These are phyloP conservation scores for Oegoconia quadripuncta DNA, from an alignment of 2,888 invertebrate species.

Conservation along the genomic window DNA sequence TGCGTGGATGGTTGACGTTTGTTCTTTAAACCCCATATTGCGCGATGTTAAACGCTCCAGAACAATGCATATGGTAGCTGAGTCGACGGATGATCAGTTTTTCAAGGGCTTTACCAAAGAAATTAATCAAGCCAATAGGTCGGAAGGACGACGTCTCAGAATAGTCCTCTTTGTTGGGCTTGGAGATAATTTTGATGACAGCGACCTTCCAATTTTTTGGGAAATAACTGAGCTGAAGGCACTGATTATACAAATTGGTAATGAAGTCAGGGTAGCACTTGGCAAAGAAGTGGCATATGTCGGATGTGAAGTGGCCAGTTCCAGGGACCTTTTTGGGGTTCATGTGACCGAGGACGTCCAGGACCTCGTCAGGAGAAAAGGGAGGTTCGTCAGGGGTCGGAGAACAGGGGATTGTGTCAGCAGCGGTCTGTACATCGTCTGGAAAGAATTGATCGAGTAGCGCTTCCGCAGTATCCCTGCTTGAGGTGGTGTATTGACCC, in stretches of 20 bases:
- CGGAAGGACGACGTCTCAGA: constrained; percentile 11
- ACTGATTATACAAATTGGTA: not conserved
- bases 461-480: constrained; percentile 8
- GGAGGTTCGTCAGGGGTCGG: constrained; percentile 14
- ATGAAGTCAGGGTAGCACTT: not conserved
- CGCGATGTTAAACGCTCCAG: too few species aligned
- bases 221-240: not conserved
- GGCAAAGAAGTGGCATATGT: constrained; percentile 14
- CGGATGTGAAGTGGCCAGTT: constrained; percentile 20
- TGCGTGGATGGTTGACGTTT: constrained; percentile 9
- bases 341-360: constrained; percentile 10
- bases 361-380: constrained; percentile 16
- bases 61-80: too few species aligned
- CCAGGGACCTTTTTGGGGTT: constrained; percentile 24
- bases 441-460: constrained; percentile 19
- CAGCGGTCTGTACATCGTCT: constrained; percentile 3
- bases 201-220: not conserved
- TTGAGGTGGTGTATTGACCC: constrained; percentile 4
- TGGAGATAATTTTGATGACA: not conserved
- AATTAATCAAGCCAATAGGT: constrained; percentile 17
- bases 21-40: constrained; percentile 13
- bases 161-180: constrained; percentile 9
- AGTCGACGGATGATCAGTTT: constrained; percentile 3
- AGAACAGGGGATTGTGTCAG: constrained; percentile 1
- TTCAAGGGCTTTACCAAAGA: constrained; percentile 17